phyloP scores from a whole-genome alignment of 2,113 vertebrate genomes.

The Leptobrachium leishanense region DNA sequence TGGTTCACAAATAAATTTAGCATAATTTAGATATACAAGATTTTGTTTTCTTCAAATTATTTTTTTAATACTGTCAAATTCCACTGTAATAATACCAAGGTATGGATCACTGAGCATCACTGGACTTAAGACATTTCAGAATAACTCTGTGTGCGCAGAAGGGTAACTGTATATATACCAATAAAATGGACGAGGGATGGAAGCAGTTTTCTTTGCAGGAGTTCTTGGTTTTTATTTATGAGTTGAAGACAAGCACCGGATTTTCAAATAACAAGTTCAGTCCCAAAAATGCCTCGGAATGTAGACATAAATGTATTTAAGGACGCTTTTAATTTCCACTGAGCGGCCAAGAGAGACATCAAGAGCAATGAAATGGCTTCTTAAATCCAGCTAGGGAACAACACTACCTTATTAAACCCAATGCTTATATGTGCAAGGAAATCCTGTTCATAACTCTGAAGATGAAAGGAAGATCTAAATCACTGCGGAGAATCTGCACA shows the following conservation, averaged over 20 bases:
- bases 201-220: no score
- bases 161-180: not conserved
- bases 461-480: constrained; percentile 15
- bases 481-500: not conserved
- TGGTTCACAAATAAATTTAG: no score
- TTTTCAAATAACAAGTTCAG: not conserved
- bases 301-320: constrained; percentile 28
- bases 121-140: no score
- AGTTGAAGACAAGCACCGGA: not conserved
- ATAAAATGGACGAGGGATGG: not conserved
- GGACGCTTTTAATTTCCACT: constrained; percentile 7
- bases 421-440: not conserved
- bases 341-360: not conserved
- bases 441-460: not conserved
- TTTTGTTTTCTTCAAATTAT: no score
- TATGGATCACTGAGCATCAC: no score
- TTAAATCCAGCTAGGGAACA: constrained; percentile 7
- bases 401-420: constrained; percentile 1
- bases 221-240: constrained; percentile 1
- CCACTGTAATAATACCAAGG: no score
- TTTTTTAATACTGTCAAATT: no score
- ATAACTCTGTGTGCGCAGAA: no score
- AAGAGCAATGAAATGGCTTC: not conserved
- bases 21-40: no score
- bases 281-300: not conserved